phyloP scores from a whole-genome alignment of 37 sponge, comb jelly and placozoan genomes.

The Dysidea cf. avara region DNA sequence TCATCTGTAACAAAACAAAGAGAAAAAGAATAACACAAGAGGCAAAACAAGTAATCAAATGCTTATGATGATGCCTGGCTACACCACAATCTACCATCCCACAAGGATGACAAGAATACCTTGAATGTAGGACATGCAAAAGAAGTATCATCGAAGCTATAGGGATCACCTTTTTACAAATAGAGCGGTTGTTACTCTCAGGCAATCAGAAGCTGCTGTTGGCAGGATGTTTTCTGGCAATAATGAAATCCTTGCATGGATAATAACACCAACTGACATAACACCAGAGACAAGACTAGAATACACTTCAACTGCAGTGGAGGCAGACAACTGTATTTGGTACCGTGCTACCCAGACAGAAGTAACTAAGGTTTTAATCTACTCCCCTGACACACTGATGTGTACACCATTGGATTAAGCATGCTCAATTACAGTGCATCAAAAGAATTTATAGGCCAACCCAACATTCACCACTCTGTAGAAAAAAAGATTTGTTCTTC shows the following conservation, averaged over 20 bases:
- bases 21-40: constrained; percentile 11
- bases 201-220: neutral
- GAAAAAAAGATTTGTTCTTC: too few relatives aligned
- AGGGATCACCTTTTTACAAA: constrained; percentile 5
- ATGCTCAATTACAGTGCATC: neutral
- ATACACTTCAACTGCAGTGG: constrained; percentile 4
- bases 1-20: neutral
- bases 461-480: neutral
- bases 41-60: constrained; percentile 12
- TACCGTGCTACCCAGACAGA: constrained; percentile 4
- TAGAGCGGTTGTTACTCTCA: neutral
- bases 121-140: constrained; percentile 20
- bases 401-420: constrained; percentile 25
- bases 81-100: neutral
- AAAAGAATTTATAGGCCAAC: neutral
- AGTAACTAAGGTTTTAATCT: constrained; percentile 7
- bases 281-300: neutral
- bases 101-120: neutral
- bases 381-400: constrained; percentile 41
- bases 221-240: constrained; percentile 6
- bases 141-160: constrained; percentile 1
- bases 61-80: constrained; percentile 12
- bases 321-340: constrained; percentile 33
- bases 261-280: neutral
- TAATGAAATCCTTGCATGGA: neutral